These are phyloP conservation scores for Silvanus unidentatus DNA, from an alignment of 2,888 invertebrate genomes.

Conservation along the genomic window DNA sequence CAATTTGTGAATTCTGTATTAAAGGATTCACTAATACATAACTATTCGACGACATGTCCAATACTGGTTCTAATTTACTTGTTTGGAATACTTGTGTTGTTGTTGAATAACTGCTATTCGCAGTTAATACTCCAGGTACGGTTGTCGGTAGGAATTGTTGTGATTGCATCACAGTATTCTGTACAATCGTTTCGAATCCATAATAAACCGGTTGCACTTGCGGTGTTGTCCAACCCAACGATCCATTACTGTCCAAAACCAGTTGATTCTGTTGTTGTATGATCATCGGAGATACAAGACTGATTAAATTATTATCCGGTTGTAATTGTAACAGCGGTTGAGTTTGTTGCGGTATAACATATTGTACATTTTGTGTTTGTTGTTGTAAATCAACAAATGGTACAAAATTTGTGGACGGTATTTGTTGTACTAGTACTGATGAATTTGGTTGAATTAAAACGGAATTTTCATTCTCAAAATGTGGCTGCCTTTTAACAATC, in stretches of 20 bases:
- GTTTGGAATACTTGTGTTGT: constrained; percentile 82
- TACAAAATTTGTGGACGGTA: constrained; percentile 47
- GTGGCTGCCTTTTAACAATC: constrained; percentile 25
- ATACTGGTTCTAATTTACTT: constrained; percentile 75
- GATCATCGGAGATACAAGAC: constrained; percentile 40
- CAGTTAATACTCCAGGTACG: constrained; percentile 73
- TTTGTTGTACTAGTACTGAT: constrained; percentile 64
- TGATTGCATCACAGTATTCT: constrained; percentile 85
- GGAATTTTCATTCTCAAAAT: constrained; percentile 13
- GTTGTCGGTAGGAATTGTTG: constrained; percentile 78
- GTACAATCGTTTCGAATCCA: constrained; percentile 79
- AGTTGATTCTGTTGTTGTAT: constrained; percentile 43
- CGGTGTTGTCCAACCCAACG: constrained; percentile 42
- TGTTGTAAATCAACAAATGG: constrained; percentile 66
- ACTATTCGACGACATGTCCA: constrained; percentile 64
- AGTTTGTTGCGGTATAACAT: constrained; percentile 47
- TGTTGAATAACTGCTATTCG: constrained; percentile 77
- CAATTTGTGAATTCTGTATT: constrained; percentile 33
- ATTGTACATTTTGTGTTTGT: constrained; percentile 68
- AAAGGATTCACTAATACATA: constrained; percentile 65
- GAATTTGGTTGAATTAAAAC: constrained; percentile 19
- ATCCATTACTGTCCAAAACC: constrained; percentile 42
- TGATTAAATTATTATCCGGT: constrained; percentile 43
- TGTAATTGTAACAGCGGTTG: constrained; percentile 48
- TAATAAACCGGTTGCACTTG: constrained; percentile 74